Conservation (phyloP, 1,140 invertebrate species). For the Aplysia californica region DNA sequence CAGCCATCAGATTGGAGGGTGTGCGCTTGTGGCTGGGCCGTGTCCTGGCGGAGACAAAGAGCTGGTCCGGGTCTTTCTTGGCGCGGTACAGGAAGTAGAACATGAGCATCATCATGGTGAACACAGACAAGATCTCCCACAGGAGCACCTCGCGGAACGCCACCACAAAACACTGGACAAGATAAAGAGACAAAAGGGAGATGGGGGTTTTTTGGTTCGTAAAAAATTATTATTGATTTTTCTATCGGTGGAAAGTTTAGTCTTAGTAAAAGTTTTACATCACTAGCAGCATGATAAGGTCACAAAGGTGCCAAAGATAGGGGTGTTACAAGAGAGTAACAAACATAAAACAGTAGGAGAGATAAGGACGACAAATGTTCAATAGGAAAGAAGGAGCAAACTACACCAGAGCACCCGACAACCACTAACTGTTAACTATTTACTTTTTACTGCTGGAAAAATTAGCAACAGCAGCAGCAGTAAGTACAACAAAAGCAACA, state of each 20-base stretch:
- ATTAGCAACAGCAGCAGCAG: neutral
- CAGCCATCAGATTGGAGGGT: neutral
- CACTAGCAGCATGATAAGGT: neutral
- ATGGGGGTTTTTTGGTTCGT: neutral
- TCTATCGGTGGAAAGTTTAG: neutral
- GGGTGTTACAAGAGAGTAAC: no score
- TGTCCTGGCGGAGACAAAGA: neutral
- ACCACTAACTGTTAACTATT: neutral
- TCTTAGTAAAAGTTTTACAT: no score
- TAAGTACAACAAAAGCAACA: neutral
- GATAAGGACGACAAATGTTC: no score
- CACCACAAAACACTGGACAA: slow-evolving; percentile 41
- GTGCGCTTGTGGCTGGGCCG: slow-evolving; percentile 1
- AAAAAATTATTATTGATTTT: neutral
- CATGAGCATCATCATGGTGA: slow-evolving; percentile 48
- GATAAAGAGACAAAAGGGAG: neutral
- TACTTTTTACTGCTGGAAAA: neutral
- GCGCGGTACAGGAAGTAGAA: slow-evolving; percentile 47
- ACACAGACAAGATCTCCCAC: slow-evolving; percentile 55
- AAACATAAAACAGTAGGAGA: no score
- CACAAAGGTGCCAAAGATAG: no score
- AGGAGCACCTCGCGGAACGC: slow-evolving; percentile 55
- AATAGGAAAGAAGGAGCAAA: no score
- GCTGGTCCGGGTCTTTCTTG: slow-evolving; percentile 27
- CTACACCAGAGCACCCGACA: no score